phyloP scores from a whole-genome alignment of 2,797 vertebrate species.

The Spondyliosoma cantharus region DNA sequence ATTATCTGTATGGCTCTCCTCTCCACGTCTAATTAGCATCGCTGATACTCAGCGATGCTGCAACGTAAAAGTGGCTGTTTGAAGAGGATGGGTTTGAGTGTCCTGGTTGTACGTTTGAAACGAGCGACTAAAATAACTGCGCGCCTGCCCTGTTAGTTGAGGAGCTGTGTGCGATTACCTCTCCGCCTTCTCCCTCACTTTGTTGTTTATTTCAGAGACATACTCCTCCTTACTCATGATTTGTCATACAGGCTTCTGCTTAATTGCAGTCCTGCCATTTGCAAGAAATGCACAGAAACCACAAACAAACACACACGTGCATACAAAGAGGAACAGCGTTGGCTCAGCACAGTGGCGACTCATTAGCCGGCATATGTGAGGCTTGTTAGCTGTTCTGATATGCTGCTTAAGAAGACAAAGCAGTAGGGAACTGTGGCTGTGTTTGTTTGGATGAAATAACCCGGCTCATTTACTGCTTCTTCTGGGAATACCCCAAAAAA shows the following conservation, averaged over 20 bases:
- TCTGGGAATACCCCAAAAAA: background rate
- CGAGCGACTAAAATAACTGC: background rate
- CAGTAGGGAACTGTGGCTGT: background rate
- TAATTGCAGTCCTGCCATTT: conserved; percentile 27
- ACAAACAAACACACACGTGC: background rate
- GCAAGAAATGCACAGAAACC: conserved; percentile 1
- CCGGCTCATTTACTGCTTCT: background rate
- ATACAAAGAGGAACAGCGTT: conserved; percentile 9
- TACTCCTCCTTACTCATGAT: background rate
- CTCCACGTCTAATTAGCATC: background rate
- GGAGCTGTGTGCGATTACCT: background rate
- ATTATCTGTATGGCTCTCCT: background rate
- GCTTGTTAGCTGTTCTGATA: background rate
- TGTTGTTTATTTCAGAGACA: conserved; percentile 8
- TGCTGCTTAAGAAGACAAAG: background rate
- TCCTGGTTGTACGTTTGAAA: background rate
- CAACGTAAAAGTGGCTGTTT: background rate
- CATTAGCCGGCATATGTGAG: conserved; percentile 1
- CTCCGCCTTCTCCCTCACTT: too few relatives aligned
- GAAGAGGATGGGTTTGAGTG: background rate
- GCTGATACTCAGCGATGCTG: background rate
- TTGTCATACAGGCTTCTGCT: background rate
- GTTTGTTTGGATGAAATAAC: background rate
- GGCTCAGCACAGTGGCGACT: background rate
- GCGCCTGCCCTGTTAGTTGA: background rate